phyloP scores from a whole-genome alignment of 2,113 vertebrate genomes.

The Pseudonaja textilis region DNA sequence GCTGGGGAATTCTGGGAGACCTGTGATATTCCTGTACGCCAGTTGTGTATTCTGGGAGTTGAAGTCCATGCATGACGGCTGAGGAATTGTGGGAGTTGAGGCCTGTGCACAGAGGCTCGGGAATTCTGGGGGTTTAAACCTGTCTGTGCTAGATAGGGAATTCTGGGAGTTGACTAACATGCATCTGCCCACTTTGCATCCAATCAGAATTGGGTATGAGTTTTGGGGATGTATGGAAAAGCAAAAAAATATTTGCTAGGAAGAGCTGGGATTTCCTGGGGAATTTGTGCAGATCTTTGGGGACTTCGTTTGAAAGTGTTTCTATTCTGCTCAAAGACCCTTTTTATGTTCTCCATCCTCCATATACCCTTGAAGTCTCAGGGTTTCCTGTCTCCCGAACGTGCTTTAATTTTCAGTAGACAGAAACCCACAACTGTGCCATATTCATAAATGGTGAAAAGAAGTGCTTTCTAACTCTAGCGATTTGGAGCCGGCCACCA shows the following conservation, averaged over 20 bases:
- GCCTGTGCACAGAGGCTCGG: background rate
- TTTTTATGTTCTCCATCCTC: constrained; percentile 30
- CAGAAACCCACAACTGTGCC: constrained; percentile 31
- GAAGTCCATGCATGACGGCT: background rate
- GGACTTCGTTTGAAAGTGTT: constrained; percentile 9
- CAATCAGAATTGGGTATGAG: background rate
- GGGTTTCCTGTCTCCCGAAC: background rate
- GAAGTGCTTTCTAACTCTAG: background rate
- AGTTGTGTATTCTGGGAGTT: background rate
- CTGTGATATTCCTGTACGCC: no score
- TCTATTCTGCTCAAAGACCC: constrained; percentile 45
- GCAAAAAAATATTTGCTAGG: background rate
- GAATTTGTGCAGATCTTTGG: background rate
- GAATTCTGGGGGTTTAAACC: background rate
- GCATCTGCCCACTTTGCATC: background rate
- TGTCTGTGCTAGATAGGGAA: background rate
- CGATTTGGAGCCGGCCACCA: background rate
- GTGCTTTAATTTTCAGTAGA: constrained; percentile 35
- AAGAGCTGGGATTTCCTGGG: background rate
- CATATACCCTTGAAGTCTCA: background rate
- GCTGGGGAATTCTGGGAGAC: background rate
- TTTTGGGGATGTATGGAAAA: background rate
- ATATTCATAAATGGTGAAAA: background rate
- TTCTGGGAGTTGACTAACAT: background rate
- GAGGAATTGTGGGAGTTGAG: background rate